phyloP scores from a whole-genome alignment of 2,797 vertebrate genomes.

The Diceros bicornis region DNA sequence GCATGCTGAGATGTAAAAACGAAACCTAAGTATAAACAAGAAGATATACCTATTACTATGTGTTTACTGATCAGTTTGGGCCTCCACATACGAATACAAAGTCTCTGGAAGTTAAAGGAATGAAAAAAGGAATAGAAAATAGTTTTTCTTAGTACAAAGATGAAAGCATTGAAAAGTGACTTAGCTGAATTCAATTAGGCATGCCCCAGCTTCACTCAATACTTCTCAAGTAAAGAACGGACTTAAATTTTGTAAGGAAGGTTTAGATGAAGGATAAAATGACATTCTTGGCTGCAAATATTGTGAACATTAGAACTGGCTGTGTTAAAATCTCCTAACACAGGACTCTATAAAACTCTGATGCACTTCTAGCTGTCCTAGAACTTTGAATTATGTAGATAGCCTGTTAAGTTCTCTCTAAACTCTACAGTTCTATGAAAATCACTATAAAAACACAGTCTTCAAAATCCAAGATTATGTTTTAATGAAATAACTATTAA shows the following conservation, averaged over 20 bases:
- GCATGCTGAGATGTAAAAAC: neutral
- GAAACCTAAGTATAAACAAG: neutral
- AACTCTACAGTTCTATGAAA: neutral
- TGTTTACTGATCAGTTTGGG: neutral
- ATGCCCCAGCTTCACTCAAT: neutral
- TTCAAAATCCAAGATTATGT: neutral
- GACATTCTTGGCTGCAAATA: neutral
- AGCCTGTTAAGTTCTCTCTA: neutral
- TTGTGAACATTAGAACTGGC: neutral
- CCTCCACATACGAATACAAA: neutral
- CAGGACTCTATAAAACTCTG: neutral
- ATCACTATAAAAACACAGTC: neutral
- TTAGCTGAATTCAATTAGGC: neutral
- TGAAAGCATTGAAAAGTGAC: neutral
- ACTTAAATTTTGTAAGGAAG: neutral
- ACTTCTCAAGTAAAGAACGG: neutral
- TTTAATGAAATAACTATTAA: constrained; percentile 45
- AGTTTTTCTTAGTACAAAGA: neutral
- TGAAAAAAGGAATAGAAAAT: neutral
- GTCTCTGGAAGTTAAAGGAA: neutral
- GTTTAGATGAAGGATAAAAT: neutral
- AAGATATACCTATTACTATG: neutral
- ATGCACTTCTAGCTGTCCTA: neutral
- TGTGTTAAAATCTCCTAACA: neutral
- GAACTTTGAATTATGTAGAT: neutral